These are phyloP conservation scores for Epinotia ramella DNA, from an alignment of 2,888 invertebrate genomes.

Conservation along the genomic window DNA sequence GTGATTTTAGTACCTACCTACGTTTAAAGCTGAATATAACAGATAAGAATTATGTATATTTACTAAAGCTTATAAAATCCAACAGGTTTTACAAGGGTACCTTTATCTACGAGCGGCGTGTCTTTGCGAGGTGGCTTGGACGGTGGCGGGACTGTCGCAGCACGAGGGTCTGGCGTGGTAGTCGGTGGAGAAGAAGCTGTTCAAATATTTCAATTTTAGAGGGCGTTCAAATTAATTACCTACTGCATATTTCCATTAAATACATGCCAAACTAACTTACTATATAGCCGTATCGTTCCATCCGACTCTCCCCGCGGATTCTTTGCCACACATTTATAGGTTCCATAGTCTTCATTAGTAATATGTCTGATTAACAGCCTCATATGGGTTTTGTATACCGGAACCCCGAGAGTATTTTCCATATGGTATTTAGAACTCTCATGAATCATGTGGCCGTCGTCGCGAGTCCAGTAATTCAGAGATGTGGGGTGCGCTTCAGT, in stretches of 20 bases:
- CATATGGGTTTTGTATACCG: slow-evolving; percentile 95
- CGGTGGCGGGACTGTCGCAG: slow-evolving; percentile 78
- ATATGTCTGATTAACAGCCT: slow-evolving; percentile 92
- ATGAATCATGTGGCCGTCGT: slow-evolving; percentile 95
- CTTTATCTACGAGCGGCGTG: slow-evolving; percentile 77
- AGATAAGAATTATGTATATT: slow-evolving; percentile 1
- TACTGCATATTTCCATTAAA: not conserved
- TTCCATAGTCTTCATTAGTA: slow-evolving; percentile 92
- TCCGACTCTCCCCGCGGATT: slow-evolving; percentile 96
- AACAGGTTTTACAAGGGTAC: slow-evolving; percentile 53
- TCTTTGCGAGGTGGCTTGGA: slow-evolving; percentile 79
- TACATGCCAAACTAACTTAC: slow-evolving; percentile 85
- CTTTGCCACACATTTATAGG: slow-evolving; percentile 95
- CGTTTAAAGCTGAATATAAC: not conserved
- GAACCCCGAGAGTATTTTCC: slow-evolving; percentile 88
- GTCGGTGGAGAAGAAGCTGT: slow-evolving; percentile 92
- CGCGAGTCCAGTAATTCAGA: slow-evolving; percentile 95
- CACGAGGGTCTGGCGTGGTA: slow-evolving; percentile 91
- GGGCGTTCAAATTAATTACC: not conserved
- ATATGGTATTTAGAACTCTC: slow-evolving; percentile 93
- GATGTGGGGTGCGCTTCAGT: slow-evolving; percentile 97
- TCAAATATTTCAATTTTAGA: slow-evolving; percentile 5
- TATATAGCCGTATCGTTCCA: slow-evolving; percentile 94
- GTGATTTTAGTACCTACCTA: not conserved
- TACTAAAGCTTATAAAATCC: too few species aligned